Evolutionary conservation across 2,113 vertebrate genomes (phyloP), one percentile per base, ranked within the genome.

Genomic region (Sinocyclocheilus anophthalmus): DNA sequence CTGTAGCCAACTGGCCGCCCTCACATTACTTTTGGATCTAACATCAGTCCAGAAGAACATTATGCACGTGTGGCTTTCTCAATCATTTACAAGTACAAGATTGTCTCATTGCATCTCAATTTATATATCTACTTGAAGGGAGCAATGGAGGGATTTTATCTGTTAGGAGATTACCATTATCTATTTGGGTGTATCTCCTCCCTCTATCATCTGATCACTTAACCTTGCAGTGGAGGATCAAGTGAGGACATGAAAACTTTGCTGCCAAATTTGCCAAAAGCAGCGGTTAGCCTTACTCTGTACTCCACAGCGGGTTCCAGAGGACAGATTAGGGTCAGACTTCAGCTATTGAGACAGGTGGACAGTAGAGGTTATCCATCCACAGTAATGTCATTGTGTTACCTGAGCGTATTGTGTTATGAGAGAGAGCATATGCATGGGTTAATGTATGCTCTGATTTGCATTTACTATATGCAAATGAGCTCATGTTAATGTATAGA

Each of bases 141-240:
- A 7, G 45, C 9, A 67, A 20, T 69, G 4, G 45, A 20, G n/a
- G 61, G 20, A 55, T 55, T 13, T 14, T 53, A 37, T 83, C 72
- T 61, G 42, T 79, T 79, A 69, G 77, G 16, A n/a, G 76, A 67
- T 85, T 79, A 33, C 30, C 39, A 83, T 78, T 80, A 55, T 57
- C 50, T 73, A 24, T 39, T n/a, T 55, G 72, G 37, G 26, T 1
- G 22, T 22, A 69, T 76, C 70, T 84, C 50, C 69, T 86, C 82
- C 77, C 82, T 79, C 82, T 45, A 30, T 59, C 81, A 69, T 50
- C 77, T 63, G 48, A 86, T 84, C n/a, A 6, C 65, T 88, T 86
- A 88, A 86, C 55, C 81, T 78, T 89, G 37, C 73, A 82, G 50
- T 84, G 6, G 72, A 55, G 70, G 76, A 80, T 82, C 63, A 88